phyloP scores from a whole-genome alignment of 2,113 vertebrate species.

The Atractosteus spatula region DNA sequence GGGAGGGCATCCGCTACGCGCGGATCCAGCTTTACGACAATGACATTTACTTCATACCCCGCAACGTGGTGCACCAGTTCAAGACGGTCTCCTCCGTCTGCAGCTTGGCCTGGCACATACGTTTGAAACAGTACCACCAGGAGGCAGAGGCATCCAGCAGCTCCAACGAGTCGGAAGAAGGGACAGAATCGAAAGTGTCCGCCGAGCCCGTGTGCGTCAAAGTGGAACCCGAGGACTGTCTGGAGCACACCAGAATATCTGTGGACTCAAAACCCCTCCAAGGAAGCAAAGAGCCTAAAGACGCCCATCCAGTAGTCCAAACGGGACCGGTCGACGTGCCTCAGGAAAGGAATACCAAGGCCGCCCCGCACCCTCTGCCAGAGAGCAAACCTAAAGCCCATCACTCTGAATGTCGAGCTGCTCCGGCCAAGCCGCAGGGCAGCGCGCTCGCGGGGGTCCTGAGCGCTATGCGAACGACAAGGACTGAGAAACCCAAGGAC shows the following conservation, averaged over 20 bases:
- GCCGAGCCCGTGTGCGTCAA: constrained; percentile 34
- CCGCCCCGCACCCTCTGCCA: constrained; percentile 50
- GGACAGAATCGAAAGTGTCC: constrained; percentile 29
- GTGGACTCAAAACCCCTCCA: constrained; percentile 55
- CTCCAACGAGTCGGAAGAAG: constrained; percentile 50
- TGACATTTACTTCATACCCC: constrained; percentile 96
- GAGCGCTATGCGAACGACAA: constrained; percentile 51
- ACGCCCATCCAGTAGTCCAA: constrained; percentile 57
- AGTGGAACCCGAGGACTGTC: constrained; percentile 57
- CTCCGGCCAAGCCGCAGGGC: constrained; percentile 58
- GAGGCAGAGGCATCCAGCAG: constrained; percentile 46
- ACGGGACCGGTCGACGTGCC: constrained; percentile 53
- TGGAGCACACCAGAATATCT: constrained; percentile 42
- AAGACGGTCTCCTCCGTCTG: constrained; percentile 95
- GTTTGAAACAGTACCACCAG: constrained; percentile 82
- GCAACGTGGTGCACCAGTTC: constrained; percentile 97
- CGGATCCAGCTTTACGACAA: constrained; percentile 91
- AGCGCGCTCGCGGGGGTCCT: constrained; percentile 53
- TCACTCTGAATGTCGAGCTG: constrained; percentile 48
- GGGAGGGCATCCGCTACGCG: constrained; percentile 94
- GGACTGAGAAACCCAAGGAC: constrained; percentile 73
- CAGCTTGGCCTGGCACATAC: constrained; percentile 94
- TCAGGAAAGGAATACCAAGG: constrained; percentile 55
- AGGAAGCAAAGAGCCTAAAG: constrained; percentile 55
- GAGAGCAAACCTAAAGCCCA: constrained; percentile 62